These are phyloP conservation scores for Chelonus insularis DNA, from an alignment of 1,140 invertebrate genomes.

Conservation along the genomic window DNA sequence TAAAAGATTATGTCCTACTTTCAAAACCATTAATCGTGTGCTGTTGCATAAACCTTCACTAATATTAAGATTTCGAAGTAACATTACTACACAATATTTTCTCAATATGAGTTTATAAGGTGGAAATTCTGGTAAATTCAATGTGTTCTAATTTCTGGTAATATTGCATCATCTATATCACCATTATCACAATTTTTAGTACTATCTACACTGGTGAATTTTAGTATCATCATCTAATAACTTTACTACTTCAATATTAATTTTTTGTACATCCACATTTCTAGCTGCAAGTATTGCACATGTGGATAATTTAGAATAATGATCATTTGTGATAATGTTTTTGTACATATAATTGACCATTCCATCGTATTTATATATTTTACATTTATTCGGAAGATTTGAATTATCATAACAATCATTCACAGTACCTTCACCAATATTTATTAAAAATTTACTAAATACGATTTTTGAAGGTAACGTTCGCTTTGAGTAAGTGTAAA, in stretches of 20 bases:
- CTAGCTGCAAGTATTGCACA: constrained; percentile 26
- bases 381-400: constrained; percentile 14
- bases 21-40: constrained; percentile 27
- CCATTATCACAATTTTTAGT: constrained; percentile 12
- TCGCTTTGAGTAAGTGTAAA: constrained; percentile 24
- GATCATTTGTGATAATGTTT: constrained; percentile 19
- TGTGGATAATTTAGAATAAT: too few relatives aligned
- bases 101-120: constrained; percentile 21
- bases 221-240: constrained; percentile 16
- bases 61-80: constrained; percentile 17
- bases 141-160: constrained; percentile 26
- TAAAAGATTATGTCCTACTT: constrained; percentile 30
- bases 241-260: constrained; percentile 25
- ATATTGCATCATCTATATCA: constrained; percentile 1
- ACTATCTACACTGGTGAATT: constrained; percentile 21
- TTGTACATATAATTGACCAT: constrained; percentile 12
- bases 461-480: constrained; percentile 16
- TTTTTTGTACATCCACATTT: constrained; percentile 27
- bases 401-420: constrained; percentile 17
- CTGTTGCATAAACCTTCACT: constrained; percentile 28
- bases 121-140: constrained; percentile 4
- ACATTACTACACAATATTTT: constrained; percentile 11
- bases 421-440: constrained; percentile 24
- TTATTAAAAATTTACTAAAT: constrained; percentile 26
- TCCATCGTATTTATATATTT: constrained; percentile 10